Evolutionary conservation across 1,140 invertebrate species (phyloP).

Genomic region (Lasioglossum albipes): DNA sequence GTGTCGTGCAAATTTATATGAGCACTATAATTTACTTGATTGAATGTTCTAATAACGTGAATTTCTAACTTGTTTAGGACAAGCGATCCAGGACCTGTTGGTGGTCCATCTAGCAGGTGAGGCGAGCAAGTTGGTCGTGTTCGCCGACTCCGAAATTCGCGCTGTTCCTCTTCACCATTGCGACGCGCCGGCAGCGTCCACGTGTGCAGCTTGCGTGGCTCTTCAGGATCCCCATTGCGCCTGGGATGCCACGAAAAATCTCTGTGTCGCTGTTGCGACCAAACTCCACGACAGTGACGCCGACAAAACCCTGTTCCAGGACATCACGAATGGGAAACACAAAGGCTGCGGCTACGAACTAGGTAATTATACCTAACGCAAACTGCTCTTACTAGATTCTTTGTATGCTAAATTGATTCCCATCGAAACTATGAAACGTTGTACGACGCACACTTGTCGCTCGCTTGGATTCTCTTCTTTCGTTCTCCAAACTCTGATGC

Average conservation of each 20-base stretch:
- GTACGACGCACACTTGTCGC: neutral
- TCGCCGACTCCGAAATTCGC: conserved; percentile 92
- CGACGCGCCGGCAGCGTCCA: conserved; percentile 77
- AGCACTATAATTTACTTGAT: neutral
- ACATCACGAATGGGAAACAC: conserved; percentile 85
- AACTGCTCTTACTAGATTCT: neutral
- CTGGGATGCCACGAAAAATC: conserved; percentile 90
- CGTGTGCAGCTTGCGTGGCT: conserved; percentile 91
- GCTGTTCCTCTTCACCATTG: conserved; percentile 94
- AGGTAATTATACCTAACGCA: conserved; percentile 58
- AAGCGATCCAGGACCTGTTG: conserved; percentile 76
- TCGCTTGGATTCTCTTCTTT: conserved; percentile 48
- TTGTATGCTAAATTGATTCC: neutral
- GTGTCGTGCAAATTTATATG: no score
- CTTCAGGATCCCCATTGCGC: conserved; percentile 99
- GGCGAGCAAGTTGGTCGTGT: conserved; percentile 90
- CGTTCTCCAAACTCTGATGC: neutral
- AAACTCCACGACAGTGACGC: conserved; percentile 85
- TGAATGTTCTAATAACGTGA: no score
- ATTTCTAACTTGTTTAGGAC: conserved; percentile 63
- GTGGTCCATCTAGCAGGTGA: conserved; percentile 78
- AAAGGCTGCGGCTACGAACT: conserved; percentile 84
- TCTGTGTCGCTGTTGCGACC: conserved; percentile 86
- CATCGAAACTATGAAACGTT: conserved; percentile 14
- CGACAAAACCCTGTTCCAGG: conserved; percentile 85